Base-by-base conservation (phyloP, 2,113 vertebrate species). In the Halichoeres trimaculatus region DNA sequence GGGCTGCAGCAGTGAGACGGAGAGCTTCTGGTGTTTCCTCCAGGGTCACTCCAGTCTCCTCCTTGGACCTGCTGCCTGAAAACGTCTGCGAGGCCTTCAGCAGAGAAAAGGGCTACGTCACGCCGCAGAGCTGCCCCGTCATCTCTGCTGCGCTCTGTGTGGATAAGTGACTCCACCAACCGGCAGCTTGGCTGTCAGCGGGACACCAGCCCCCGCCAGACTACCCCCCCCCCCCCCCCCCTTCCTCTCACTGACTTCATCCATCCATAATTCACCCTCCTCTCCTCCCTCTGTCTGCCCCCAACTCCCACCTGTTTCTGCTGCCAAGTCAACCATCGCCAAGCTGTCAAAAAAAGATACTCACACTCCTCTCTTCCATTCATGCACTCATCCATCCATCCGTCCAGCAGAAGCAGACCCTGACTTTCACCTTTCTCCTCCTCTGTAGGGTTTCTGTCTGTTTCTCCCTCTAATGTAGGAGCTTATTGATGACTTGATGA, bases 281-380 rank as follows among this genome's bases (percentile, higher is more conserved):
- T 0, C 79, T 53, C 81, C 53, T 20, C 75, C 59, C 8, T 30
- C 30, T 20, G 13, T 70, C 55, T 36, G 63, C 61, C 76, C 64
- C 67, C 10, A 43, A 67, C 92, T 87, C 90, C 88, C 87, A 84
- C 90, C 73, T 88, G 90, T 93, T 91, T 80, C 66, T 73, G 22
- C 73, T 47, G 12, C 66, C 80, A 83, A 77, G 82, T 85, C 43
- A 24, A 43, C 74, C 75, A 23, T 50, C 62, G 83, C 85, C 83
- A 66, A 40, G 73, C 83, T 87, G 78, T 83, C 89, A 60, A 78
- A 81, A 84, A 84, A 69, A 89, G 87, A 86, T 68, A 60, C 82
- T 85, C 74, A 83, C 64, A 88, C 9, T 34, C 71, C 47, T 26
- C 77, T 71, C 63, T 40, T 74, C 76, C 75, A 79, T 70, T 83